These are phyloP conservation scores for Tokudaia tokunoshimensis DNA, from an alignment of 2,797 vertebrate species.

Conservation along the genomic window DNA sequence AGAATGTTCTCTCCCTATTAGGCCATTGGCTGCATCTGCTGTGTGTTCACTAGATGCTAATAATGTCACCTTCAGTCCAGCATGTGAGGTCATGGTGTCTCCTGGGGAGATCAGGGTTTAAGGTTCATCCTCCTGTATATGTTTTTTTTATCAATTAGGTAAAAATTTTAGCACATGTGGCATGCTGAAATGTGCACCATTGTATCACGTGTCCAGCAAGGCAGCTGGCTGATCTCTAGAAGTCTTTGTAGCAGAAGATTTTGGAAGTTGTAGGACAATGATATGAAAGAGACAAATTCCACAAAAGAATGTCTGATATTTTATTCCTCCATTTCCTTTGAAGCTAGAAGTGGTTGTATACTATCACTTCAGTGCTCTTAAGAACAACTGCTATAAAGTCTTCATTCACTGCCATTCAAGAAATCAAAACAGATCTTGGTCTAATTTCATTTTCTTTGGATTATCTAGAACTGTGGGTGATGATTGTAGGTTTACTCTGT, in stretches of 20 bases:
- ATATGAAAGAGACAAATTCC: constrained; percentile 70
- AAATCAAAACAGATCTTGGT: constrained; percentile 5
- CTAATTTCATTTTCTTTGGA: constrained; percentile 49
- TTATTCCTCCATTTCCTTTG: constrained; percentile 60
- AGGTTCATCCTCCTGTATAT: not conserved
- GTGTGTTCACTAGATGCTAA: not conserved
- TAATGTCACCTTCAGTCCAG: not conserved
- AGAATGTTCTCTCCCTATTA: not conserved
- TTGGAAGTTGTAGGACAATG: constrained; percentile 51
- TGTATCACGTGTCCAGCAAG: constrained; percentile 44
- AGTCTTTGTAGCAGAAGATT: constrained; percentile 59
- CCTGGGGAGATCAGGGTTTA: not conserved
- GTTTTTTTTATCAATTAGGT: constrained; percentile 16
- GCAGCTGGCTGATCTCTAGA: constrained; percentile 47
- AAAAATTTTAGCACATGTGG: not conserved
- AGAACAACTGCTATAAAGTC: constrained; percentile 72
- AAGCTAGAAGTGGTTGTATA: constrained; percentile 60
- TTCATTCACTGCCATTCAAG: not conserved
- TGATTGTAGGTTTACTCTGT: constrained; percentile 44
- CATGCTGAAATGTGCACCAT: not conserved
- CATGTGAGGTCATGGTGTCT: not conserved
- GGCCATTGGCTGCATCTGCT: not conserved
- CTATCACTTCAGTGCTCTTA: constrained; percentile 50
- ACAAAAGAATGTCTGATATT: constrained; percentile 77
- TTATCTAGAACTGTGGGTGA: not conserved